These are phyloP conservation scores for Hoplias malabaricus DNA, from an alignment of 2,113 vertebrate genomes.

Conservation along the genomic window DNA sequence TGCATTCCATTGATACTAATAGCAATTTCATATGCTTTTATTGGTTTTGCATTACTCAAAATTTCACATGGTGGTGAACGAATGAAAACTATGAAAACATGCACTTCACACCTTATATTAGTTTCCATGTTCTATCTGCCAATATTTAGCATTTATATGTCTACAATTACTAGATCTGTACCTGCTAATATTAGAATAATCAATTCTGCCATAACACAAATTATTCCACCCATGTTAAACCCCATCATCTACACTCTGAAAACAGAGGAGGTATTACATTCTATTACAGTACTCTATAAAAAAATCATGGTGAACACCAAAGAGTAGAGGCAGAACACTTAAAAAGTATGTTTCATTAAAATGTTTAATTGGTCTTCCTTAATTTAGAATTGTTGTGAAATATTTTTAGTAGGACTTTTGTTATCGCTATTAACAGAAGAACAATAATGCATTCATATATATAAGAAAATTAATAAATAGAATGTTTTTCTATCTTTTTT, in stretches of 20 bases:
- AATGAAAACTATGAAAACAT: neutral
- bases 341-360: too few species aligned
- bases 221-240: neutral
- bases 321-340: too few species aligned
- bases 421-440: too few species aligned
- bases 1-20: neutral
- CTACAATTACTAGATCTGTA: neutral
- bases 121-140: neutral
- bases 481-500: too few species aligned
- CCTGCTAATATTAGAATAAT: neutral
- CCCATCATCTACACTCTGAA: neutral
- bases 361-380: too few species aligned
- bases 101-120: neutral
- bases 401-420: too few species aligned
- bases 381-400: too few species aligned
- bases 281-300: neutral
- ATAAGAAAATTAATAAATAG: too few species aligned
- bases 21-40: neutral
- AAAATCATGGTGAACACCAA: neutral
- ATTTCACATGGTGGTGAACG: too few species aligned
- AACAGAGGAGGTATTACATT: neutral
- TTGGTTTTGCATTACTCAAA: too few species aligned
- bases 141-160: neutral
- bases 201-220: neutral
- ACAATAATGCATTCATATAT: too few species aligned